These are phyloP conservation scores for Drosophila bocqueti DNA, from an alignment of 1,140 invertebrate genomes.

Conservation along the genomic window DNA sequence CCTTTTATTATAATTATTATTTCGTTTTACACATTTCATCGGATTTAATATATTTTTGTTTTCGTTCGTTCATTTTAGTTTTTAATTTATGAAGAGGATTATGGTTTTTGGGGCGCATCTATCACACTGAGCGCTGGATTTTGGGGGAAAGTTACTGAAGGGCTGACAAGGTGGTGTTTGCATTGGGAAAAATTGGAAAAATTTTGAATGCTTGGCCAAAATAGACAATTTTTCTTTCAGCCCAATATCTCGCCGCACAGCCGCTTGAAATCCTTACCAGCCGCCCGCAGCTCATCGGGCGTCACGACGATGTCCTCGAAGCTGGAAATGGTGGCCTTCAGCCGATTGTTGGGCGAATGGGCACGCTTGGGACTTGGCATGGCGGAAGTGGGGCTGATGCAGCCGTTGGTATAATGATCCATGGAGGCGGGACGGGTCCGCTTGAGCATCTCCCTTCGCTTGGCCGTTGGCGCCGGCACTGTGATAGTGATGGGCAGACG, in stretches of 20 bases:
- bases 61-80: slow-evolving; percentile 36
- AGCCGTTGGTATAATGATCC: slow-evolving; percentile 27
- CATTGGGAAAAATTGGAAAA: slow-evolving; percentile 36
- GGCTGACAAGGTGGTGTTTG: neutral
- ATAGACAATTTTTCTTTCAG: slow-evolving; percentile 43
- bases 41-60: slow-evolving; percentile 9
- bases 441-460: slow-evolving; percentile 68
- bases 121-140: slow-evolving; percentile 52
- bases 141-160: slow-evolving; percentile 38
- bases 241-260: slow-evolving; percentile 52
- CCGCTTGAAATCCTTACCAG: slow-evolving; percentile 60
- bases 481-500: slow-evolving; percentile 30
- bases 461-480: slow-evolving; percentile 16
- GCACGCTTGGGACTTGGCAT: slow-evolving; percentile 64
- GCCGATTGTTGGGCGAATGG: slow-evolving; percentile 41
- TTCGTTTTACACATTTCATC: slow-evolving; percentile 47
- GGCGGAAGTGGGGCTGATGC: slow-evolving; percentile 47
- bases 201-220: slow-evolving; percentile 52
- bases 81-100: neutral
- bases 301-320: slow-evolving; percentile 78
- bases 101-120: slow-evolving; percentile 29
- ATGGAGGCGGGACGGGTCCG: slow-evolving; percentile 65
- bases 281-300: slow-evolving; percentile 62
- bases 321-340: slow-evolving; percentile 37
- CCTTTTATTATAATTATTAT: slow-evolving; percentile 19